These are phyloP conservation scores for Paedocypris micromegethes DNA, from an alignment of 2,797 vertebrate species.

Conservation along the genomic window DNA sequence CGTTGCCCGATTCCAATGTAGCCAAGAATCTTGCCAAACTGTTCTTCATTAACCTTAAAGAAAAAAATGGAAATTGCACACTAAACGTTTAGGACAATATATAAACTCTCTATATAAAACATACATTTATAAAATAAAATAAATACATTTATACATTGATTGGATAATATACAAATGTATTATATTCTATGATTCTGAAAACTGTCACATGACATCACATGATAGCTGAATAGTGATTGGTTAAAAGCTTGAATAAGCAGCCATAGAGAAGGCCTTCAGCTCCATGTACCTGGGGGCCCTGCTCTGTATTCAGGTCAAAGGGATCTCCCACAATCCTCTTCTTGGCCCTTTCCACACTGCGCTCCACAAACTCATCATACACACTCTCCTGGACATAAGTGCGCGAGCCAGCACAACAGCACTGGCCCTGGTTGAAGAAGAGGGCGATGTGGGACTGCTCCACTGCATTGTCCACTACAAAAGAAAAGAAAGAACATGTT, in stretches of 20 bases:
- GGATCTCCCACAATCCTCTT: slow-evolving; percentile 87
- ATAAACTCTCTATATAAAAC: no score
- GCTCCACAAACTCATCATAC: slow-evolving; percentile 86
- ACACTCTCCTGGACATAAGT: slow-evolving; percentile 87
- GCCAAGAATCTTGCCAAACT: slow-evolving; percentile 90
- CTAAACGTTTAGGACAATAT: no score
- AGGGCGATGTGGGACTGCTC: slow-evolving; percentile 90
- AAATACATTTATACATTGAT: no score
- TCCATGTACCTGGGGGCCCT: slow-evolving; percentile 85
- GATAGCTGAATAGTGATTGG: no score
- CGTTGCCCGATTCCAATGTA: slow-evolving; percentile 82
- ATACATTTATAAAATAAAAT: no score
- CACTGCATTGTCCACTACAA: slow-evolving; percentile 85
- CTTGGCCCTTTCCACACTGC: slow-evolving; percentile 80
- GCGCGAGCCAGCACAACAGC: slow-evolving; percentile 87
- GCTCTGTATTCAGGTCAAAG: slow-evolving; percentile 84
- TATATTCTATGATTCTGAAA: no score
- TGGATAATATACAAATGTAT: no score
- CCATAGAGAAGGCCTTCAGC: background rate
- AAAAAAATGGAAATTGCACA: background rate
- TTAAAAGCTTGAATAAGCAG: background rate
- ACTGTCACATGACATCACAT: no score
- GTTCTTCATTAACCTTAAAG: slow-evolving; percentile 82
- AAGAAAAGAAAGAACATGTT: slow-evolving; percentile 1
- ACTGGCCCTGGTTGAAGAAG: slow-evolving; percentile 98